phyloP scores from a whole-genome alignment of 1,140 invertebrate species.

The Periplaneta americana region DNA sequence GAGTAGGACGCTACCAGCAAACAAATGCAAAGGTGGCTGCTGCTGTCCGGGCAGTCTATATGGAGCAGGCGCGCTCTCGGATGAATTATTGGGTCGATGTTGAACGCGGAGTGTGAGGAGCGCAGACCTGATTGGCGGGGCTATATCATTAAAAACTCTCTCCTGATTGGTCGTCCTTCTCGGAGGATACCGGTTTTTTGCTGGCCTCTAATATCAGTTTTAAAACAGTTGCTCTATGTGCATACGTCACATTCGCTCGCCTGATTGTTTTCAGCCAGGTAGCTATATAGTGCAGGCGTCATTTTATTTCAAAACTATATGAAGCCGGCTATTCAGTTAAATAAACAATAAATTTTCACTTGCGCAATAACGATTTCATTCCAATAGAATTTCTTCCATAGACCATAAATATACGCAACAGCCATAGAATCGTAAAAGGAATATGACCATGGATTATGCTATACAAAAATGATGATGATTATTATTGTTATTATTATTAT shows the following conservation, averaged over 20 bases:
- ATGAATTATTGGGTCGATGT: not conserved
- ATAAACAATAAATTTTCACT: too few species aligned
- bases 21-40: not conserved
- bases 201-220: not conserved
- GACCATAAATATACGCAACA: too few species aligned
- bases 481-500: too few species aligned
- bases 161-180: not conserved
- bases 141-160: not conserved
- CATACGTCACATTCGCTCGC: too few species aligned
- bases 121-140: not conserved
- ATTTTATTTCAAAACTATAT: not conserved
- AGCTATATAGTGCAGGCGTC: not conserved
- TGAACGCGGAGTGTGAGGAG: not conserved
- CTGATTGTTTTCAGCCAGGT: not conserved
- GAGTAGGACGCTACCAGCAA: not conserved
- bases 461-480: too few species aligned
- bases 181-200: not conserved
- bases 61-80: not conserved
- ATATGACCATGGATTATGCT: too few species aligned
- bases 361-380: too few species aligned
- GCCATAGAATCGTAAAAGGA: too few species aligned
- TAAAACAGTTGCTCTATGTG: not conserved
- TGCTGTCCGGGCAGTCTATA: not conserved
- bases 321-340: too few species aligned
- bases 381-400: too few species aligned